These are phyloP conservation scores for Aphelocoma californica DNA, from an alignment of 2,797 vertebrate genomes.

Conservation along the genomic window DNA sequence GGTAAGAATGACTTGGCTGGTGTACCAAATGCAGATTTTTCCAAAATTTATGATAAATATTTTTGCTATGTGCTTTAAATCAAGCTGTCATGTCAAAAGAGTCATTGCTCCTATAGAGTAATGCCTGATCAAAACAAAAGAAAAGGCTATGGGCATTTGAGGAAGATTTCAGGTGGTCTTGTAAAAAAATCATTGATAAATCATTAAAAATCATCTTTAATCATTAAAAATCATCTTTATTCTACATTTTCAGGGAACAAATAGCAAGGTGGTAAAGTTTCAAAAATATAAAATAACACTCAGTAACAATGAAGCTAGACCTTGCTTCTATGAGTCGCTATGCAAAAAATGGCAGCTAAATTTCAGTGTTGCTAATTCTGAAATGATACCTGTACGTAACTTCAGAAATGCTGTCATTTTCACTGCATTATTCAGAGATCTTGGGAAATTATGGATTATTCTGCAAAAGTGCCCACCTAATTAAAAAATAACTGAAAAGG, in stretches of 20 bases:
- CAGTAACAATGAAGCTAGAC: not conserved
- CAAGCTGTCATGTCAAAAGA: not conserved
- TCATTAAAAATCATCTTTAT: not conserved
- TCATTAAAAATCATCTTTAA: too few relatives aligned
- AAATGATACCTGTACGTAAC: not conserved
- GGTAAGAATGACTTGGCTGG: not conserved
- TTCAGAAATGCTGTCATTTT: not conserved
- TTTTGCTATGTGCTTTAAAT: not conserved
- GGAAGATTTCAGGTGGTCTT: not conserved
- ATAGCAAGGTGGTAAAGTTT: not conserved
- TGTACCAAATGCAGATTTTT: not conserved
- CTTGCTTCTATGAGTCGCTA: fast-evolving
- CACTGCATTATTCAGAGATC: not conserved
- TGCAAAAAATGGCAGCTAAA: not conserved
- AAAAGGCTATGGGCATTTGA: not conserved
- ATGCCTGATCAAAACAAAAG: not conserved
- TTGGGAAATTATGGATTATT: not conserved
- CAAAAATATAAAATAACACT: not conserved
- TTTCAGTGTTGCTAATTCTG: not conserved
- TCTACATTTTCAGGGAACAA: not conserved
- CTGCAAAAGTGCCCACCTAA: not conserved
- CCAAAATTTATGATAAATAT: not conserved
- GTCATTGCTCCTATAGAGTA: not conserved
- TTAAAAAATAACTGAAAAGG: not conserved
- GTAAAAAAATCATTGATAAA: not conserved